Conservation (phyloP, 2,888 invertebrate genomes). For the Cotesia congregata region DNA sequence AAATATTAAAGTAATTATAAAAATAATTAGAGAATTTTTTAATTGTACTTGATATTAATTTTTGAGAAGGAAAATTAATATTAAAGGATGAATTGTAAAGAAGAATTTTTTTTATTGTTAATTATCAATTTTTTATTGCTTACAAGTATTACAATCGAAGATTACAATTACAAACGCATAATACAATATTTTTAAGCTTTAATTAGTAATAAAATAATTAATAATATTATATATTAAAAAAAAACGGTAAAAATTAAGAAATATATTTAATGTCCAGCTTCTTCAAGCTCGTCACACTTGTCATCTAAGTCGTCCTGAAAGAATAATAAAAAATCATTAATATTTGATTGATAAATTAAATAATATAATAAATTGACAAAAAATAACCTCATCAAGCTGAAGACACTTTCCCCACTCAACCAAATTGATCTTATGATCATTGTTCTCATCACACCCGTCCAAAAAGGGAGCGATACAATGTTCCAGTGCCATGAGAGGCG, state of each 20-base stretch:
- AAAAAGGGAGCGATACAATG: slow-evolving; percentile 98
- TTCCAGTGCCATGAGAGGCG: slow-evolving; percentile 94
- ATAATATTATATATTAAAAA: slow-evolving; percentile 50
- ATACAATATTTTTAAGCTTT: not conserved
- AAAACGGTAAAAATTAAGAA: slow-evolving; percentile 23
- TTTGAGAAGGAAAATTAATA: no score
- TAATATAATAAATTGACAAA: slow-evolving; percentile 3
- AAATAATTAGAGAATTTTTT: no score
- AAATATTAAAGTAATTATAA: no score
- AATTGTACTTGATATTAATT: no score
- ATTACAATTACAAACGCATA: not conserved
- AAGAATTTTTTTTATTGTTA: no score
- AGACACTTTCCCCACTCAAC: slow-evolving; percentile 93
- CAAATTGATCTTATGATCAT: slow-evolving; percentile 91
- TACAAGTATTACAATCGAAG: not conserved
- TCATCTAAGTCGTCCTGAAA: slow-evolving; percentile 83
- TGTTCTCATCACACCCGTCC: slow-evolving; percentile 88
- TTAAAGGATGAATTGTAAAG: no score
- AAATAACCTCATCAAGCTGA: slow-evolving; percentile 82
- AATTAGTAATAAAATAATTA: not conserved
- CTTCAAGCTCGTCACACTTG: slow-evolving; percentile 82
- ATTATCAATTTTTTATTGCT: not conserved
- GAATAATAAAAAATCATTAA: slow-evolving; percentile 38
- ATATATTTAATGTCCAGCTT: slow-evolving; percentile 61
- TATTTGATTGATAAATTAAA: no score